Conservation (phyloP, 2,888 invertebrate genomes). For the Siphonodentalium dalli region DNA sequence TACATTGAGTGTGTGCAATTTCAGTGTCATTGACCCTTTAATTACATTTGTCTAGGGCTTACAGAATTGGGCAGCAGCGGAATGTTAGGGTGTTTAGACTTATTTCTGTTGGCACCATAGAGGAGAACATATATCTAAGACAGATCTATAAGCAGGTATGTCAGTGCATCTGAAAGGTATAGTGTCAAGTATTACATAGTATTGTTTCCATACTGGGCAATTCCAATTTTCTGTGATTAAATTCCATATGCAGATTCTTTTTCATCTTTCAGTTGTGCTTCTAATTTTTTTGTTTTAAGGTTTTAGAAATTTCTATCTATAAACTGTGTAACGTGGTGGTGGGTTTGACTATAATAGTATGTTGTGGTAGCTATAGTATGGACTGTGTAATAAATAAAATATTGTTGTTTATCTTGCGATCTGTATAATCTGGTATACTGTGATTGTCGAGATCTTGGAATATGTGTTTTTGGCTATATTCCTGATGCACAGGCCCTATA, state of each 20-base stretch:
- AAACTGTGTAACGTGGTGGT: neutral
- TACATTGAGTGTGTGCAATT: too few relatives aligned
- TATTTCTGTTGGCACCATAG: constrained; percentile 61
- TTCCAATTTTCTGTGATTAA: neutral
- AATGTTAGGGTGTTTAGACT: constrained; percentile 60
- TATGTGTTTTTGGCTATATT: too few relatives aligned
- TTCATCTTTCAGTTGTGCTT: neutral
- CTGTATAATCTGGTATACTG: too few relatives aligned
- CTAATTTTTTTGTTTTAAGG: too few relatives aligned
- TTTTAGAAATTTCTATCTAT: neutral
- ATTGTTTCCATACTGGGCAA: neutral
- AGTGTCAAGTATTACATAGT: neutral
- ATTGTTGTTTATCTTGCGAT: too few relatives aligned
- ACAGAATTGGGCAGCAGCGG: constrained; percentile 61
- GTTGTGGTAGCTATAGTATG: too few relatives aligned
- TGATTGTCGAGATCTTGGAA: too few relatives aligned
- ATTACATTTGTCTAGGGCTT: constrained; percentile 54
- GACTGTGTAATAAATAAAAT: too few relatives aligned
- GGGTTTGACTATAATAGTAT: too few relatives aligned
- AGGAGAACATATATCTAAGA: constrained; percentile 63
- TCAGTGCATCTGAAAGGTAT: neutral
- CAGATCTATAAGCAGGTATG: constrained; percentile 63
- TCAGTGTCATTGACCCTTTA: too few relatives aligned
- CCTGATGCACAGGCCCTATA: too few relatives aligned
- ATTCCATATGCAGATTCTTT: neutral